Evolutionary conservation across 2,113 vertebrate genomes (phyloP), one percentile per base, ranked within the genome.

Genomic region (Brachypodius melanocephalos): DNA sequence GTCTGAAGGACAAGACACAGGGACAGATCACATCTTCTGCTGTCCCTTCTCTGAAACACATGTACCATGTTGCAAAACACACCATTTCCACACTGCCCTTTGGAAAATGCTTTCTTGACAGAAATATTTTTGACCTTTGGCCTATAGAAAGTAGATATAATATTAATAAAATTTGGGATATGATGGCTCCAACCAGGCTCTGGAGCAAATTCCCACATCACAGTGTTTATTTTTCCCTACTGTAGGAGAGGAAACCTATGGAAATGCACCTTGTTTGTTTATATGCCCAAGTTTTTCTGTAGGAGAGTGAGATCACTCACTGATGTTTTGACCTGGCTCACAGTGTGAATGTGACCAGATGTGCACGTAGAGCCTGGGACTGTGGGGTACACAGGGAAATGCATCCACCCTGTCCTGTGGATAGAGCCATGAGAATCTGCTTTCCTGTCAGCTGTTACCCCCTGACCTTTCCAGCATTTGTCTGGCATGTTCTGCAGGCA

Each of bases 401-500:
- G 29, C 29, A 72, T 49, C 54, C 42, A 66, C 14, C 34, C 38
- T 61, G 17, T 49, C 54, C 67, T 91, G 49, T 73, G 82, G 58
- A 49, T 43, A 73, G 34, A 83, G 58, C 58, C 45, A 62, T 68
- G 71, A 89, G 91, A 91, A 88, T 29, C 1, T 8, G 17, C 54
- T 85, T 93, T 85, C 81, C 81, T 89, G 46, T 79, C 68, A 82
- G 59, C 48, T 5, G 3, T 82, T 62, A 81, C 63, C 62, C 89
- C 42, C 42, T 88, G 85, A 88, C 84, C 81, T 92, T 79, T 78
- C 34, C 71, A 94, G 71, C 31, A 40, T 93, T 94, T 73, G 20
- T 69, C 85, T 91, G 88, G 84, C 74, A 45, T 85, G 29, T 89
- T 95, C 91, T 91, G 58, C 73, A 91, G 94, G 51, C 74, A 73